These are phyloP conservation scores for Drosophila lowei DNA, from an alignment of 1,140 invertebrate species.

Conservation along the genomic window DNA sequence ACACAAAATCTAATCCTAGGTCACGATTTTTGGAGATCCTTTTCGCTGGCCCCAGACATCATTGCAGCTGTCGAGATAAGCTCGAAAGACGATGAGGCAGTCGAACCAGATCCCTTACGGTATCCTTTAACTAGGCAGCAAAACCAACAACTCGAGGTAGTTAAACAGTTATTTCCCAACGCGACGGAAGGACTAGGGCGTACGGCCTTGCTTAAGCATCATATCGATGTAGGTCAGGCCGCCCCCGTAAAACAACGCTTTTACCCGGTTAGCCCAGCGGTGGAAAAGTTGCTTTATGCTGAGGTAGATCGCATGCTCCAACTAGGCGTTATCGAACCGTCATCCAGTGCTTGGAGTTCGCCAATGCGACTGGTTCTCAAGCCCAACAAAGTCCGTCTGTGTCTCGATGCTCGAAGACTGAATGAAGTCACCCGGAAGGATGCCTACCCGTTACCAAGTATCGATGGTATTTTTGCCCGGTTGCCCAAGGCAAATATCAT, in stretches of 20 bases:
- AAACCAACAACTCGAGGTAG: not conserved
- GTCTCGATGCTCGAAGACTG: too few relatives aligned
- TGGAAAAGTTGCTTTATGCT: too few relatives aligned
- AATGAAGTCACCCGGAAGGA: not conserved
- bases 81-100: not conserved
- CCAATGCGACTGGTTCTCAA: too few relatives aligned
- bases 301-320: too few relatives aligned
- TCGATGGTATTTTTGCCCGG: not conserved
- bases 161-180: conserved; percentile 1
- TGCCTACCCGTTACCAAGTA: not conserved
- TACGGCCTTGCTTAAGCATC: not conserved
- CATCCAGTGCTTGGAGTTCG: not conserved
- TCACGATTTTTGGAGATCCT: too few relatives aligned
- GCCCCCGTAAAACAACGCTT: not conserved
- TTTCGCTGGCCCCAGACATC: too few relatives aligned
- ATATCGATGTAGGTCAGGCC: not conserved
- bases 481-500: not conserved
- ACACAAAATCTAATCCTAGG: too few relatives aligned
- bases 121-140: not conserved
- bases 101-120: not conserved
- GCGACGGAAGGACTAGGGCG: not conserved
- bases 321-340: not conserved
- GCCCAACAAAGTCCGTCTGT: too few relatives aligned
- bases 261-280: conserved; percentile 1
- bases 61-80: not conserved